phyloP scores from a whole-genome alignment of 2,888 invertebrate species.

The Erebia aethiops region DNA sequence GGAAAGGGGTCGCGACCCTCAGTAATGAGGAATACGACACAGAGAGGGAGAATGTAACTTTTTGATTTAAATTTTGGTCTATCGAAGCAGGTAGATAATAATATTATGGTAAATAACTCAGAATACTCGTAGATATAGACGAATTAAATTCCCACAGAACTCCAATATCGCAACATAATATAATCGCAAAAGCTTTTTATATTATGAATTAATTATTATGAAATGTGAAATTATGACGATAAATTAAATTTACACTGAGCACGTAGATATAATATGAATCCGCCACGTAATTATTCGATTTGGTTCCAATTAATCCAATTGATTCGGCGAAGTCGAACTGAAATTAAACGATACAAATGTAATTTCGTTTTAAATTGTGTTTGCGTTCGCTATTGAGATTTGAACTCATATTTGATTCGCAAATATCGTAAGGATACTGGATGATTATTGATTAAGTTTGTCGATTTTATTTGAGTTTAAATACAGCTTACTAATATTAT shows the following conservation, averaged over 20 bases:
- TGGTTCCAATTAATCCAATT: slow-evolving; percentile 60
- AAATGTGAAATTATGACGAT: slow-evolving; percentile 31
- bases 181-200: neutral
- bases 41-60: too few relatives aligned
- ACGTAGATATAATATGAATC: slow-evolving; percentile 45
- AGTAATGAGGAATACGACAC: too few relatives aligned
- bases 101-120: too few relatives aligned
- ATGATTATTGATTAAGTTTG: neutral
- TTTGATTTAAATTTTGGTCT: too few relatives aligned
- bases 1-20: too few relatives aligned
- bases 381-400: slow-evolving; percentile 56
- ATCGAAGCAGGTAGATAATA: too few relatives aligned
- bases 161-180: neutral
- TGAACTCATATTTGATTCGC: slow-evolving; percentile 49
- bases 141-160: neutral
- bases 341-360: slow-evolving; percentile 65
- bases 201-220: slow-evolving; percentile 16
- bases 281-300: slow-evolving; percentile 57
- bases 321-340: slow-evolving; percentile 57
- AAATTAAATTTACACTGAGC: slow-evolving; percentile 42
- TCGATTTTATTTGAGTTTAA: neutral
- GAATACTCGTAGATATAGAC: neutral
- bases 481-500: neutral
- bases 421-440: slow-evolving; percentile 29
- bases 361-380: slow-evolving; percentile 62